Conservation (phyloP, 2,113 vertebrate species). For the Periophthalmus modestus region DNA sequence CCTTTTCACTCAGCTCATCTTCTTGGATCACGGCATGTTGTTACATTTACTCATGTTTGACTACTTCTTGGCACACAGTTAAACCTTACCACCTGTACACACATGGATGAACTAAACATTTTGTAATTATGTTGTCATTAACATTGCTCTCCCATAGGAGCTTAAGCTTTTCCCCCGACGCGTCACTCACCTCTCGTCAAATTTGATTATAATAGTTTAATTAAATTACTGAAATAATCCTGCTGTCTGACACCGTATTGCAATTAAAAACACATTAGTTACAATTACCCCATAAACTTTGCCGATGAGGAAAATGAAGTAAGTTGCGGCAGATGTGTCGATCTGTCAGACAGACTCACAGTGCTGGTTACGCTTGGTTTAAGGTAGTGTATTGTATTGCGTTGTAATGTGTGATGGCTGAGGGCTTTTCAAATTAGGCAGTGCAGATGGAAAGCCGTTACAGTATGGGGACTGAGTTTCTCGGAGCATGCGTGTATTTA, state of each 20-base stretch:
- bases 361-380: conserved; percentile 16
- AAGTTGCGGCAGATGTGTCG: conserved; percentile 4
- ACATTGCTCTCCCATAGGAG: neutral
- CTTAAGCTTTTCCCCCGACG: neutral
- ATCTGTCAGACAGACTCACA: conserved; percentile 10
- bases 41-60: neutral
- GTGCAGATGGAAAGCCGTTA: conserved; percentile 16
- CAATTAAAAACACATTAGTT: conserved; percentile 28
- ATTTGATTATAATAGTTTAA: conserved; percentile 22
- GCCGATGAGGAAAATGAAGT: neutral
- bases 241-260: conserved; percentile 6
- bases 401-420: conserved; percentile 14
- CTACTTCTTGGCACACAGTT: neutral
- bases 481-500: conserved; percentile 19
- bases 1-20: neutral
- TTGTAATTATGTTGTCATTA: conserved; percentile 1
- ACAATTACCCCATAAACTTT: conserved; percentile 23
- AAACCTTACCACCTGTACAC: neutral
- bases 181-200: neutral
- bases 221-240: conserved; percentile 18
- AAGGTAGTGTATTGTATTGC: conserved; percentile 22
- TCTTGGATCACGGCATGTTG: neutral
- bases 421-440: conserved; percentile 25
- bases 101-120: neutral
- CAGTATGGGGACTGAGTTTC: conserved; percentile 5